Percentiles rank a stretch among this genome's conserved stretches.
Conservation (phyloP, 2,888 invertebrate species). For the Ophion costatus region DNA sequence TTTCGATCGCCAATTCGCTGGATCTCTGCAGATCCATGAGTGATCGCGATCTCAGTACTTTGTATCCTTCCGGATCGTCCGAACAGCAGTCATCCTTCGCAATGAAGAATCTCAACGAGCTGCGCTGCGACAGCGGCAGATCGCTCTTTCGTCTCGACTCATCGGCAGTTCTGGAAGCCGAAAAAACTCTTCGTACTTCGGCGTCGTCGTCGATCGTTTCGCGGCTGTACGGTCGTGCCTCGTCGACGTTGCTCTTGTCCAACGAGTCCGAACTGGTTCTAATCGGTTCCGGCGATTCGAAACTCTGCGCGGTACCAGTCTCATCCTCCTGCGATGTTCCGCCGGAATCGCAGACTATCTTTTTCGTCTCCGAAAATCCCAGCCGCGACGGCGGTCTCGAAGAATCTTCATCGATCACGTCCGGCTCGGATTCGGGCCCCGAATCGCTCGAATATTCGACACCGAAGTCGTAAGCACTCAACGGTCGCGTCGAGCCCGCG, state of each 20-base stretch:
- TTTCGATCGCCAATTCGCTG: constrained; percentile 38
- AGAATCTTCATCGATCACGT: constrained; percentile 76
- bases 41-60: constrained; percentile 75
- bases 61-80: constrained; percentile 47
- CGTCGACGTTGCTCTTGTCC: constrained; percentile 54
- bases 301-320: constrained; percentile 49
- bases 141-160: constrained; percentile 73
- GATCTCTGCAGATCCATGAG: constrained; percentile 75
- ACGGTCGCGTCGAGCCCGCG: constrained; percentile 73
- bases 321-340: constrained; percentile 75
- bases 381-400: constrained; percentile 79
- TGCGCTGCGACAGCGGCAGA: constrained; percentile 72
- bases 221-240: constrained; percentile 56
- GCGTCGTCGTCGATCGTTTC: constrained; percentile 62
- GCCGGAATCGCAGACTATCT: constrained; percentile 76
- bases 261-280: constrained; percentile 56
- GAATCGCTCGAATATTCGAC: constrained; percentile 80
- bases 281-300: constrained; percentile 48
- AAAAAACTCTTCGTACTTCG: constrained; percentile 50
- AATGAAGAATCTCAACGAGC: constrained; percentile 70
- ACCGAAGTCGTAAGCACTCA: constrained; percentile 79
- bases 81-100: constrained; percentile 63
- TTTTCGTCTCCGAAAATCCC: constrained; percentile 76
- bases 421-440: constrained; percentile 79
- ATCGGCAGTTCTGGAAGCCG: constrained; percentile 18